Evolutionary conservation across 2,797 vertebrate genomes (phyloP).

Genomic region (Moxostoma hubbsi): DNA sequence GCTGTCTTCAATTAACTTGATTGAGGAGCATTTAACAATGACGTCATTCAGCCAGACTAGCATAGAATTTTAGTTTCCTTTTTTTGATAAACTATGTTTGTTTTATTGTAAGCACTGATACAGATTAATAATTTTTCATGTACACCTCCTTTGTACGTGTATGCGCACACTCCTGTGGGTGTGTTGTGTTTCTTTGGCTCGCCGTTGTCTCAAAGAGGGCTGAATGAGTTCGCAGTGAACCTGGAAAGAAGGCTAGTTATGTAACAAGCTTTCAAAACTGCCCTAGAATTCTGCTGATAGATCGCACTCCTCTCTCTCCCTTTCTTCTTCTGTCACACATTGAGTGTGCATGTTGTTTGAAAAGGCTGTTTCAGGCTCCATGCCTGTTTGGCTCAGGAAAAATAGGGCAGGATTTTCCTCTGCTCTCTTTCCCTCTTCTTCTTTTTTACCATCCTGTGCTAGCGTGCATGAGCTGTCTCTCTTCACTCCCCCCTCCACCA

Average conservation of each 20-base stretch:
- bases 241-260: slow-evolving; percentile 70
- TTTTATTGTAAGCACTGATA: not conserved
- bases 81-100: not conserved
- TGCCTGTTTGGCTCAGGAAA: slow-evolving; percentile 71
- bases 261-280: slow-evolving; percentile 72
- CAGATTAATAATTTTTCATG: slow-evolving; percentile 2
- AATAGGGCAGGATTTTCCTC: slow-evolving; percentile 79
- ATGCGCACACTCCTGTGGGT: slow-evolving; percentile 10
- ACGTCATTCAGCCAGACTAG: not conserved
- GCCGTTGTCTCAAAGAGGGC: slow-evolving; percentile 49
- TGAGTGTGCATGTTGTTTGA: too few species aligned
- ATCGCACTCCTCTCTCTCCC: slow-evolving; percentile 44
- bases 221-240: slow-evolving; percentile 65
- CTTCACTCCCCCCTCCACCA: slow-evolving; percentile 70
- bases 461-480: slow-evolving; percentile 60
- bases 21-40: slow-evolving; percentile 15
- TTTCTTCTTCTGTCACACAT: slow-evolving; percentile 54
- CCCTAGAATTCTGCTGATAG: slow-evolving; percentile 67
- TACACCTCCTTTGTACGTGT: not conserved
- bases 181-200: slow-evolving; percentile 21
- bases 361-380: too few species aligned
- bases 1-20: slow-evolving; percentile 30
- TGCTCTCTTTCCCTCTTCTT: slow-evolving; percentile 51
- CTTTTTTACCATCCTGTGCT: slow-evolving; percentile 65
- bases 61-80: not conserved